Base-by-base conservation (phyloP, 2,113 vertebrate genomes). In the Uropsilus gracilis region DNA sequence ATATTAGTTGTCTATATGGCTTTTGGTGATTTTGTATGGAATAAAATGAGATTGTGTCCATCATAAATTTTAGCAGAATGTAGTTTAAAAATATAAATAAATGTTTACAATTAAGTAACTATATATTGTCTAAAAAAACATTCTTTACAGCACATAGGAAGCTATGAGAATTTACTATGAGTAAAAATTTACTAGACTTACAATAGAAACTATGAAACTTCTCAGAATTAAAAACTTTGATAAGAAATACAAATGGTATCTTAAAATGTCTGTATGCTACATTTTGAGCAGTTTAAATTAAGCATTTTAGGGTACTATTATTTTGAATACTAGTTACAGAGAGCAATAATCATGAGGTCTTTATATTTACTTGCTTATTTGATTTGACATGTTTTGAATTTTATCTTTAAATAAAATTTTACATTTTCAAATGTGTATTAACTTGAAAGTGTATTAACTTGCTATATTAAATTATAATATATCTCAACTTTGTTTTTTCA, bases 21-120 rank as follows among this genome's bases (percentile, higher is more conserved):
- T 83, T 95, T 89, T 66, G 24, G 22, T 91, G 32, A 66, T 80
- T 91, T 71, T 66, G 30, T 84, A n/a, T 44, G 66, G 3, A 55
- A 57, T 3, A 78, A 28, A 75, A 59, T 91, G 8, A 86, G 46
- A 71, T 48, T 84, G 32, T 76, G 12, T 2, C 37, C 57, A 7
- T 26, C 8, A 63, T 68, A 83, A 82, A 66, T 26, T 42, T 63
- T 80, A 92, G 66, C 20, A 50, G 8, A n/a, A 84, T 42, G 89
- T 34, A 11, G 68, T 57, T 26, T 71, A 77, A 42, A 55, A 64
- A 37, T 61, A 39, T 57, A 39, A 87, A n/a, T 34, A 10, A 63
- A n/a, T 94, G 22, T 66, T 89, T 57, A 39, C 69, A n/a, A 86
- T 46, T 75, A 53, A 64, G 53, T 71, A 46, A 3, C 37, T 72